Conservation (phyloP, 2,888 invertebrate species). For the Epistrophe grossulariae region DNA sequence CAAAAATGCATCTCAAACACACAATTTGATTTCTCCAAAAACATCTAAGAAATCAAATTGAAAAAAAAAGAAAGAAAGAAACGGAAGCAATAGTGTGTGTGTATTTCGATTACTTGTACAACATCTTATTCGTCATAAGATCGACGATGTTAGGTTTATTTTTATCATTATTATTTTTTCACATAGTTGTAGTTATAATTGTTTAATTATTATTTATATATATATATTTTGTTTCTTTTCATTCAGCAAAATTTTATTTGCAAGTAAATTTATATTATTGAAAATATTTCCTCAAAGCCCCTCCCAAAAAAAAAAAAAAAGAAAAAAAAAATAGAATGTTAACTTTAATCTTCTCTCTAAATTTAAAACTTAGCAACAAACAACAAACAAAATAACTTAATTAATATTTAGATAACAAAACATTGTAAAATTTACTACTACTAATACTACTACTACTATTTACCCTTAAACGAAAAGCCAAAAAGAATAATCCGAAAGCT, state of each 20-base stretch:
- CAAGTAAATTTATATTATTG: constrained; percentile 24
- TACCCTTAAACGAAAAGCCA: constrained; percentile 46
- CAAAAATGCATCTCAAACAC: constrained; percentile 68
- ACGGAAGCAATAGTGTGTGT: constrained; percentile 34
- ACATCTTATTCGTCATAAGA: constrained; percentile 58
- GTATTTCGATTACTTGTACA: constrained; percentile 62
- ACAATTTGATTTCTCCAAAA: constrained; percentile 55
- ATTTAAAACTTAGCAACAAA: background rate
- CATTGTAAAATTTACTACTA: constrained; percentile 46
- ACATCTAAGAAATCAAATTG: constrained; percentile 46
- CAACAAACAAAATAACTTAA: constrained; percentile 16
- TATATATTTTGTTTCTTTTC: constrained; percentile 52
- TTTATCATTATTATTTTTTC: constrained; percentile 53
- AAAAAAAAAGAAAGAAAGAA: constrained; percentile 50
- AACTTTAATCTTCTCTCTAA: background rate
- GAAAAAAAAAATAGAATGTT: constrained; percentile 10
- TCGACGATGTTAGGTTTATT: constrained; percentile 53
- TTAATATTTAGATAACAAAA: constrained; percentile 43
- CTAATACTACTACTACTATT: constrained; percentile 47
- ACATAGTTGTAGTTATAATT: constrained; percentile 63
- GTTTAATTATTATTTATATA: constrained; percentile 60
- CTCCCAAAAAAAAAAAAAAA: constrained; percentile 5
- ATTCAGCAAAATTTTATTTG: constrained; percentile 38
- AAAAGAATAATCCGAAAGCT: constrained; percentile 36
- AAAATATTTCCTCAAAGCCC: constrained; percentile 12